These are phyloP conservation scores for Muscina levida DNA, from an alignment of 2,888 invertebrate genomes.

Conservation along the genomic window DNA sequence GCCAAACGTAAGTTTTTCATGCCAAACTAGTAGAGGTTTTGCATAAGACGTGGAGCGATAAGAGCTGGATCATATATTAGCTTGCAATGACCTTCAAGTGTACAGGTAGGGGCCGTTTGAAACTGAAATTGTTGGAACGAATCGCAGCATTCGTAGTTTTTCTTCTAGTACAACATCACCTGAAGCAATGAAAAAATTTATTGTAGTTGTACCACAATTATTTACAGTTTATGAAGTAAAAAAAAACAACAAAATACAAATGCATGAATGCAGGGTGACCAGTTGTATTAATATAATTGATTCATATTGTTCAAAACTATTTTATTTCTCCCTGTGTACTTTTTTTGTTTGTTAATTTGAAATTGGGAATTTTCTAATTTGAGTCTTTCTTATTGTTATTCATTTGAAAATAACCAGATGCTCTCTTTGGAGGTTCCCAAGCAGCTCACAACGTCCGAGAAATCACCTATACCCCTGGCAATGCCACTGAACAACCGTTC, in stretches of 20 bases:
- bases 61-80: slow-evolving; percentile 2
- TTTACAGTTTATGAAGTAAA: slow-evolving; percentile 47
- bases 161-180: slow-evolving; percentile 33
- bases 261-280: slow-evolving; percentile 8
- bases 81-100: slow-evolving; percentile 33
- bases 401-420: too few relatives aligned
- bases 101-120: background rate
- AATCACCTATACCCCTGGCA: too few relatives aligned
- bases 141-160: background rate
- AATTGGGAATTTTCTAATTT: too few relatives aligned
- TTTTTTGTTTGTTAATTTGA: too few relatives aligned
- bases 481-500: too few relatives aligned
- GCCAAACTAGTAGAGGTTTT: too few relatives aligned
- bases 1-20: slow-evolving; percentile 41
- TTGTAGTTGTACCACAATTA: slow-evolving; percentile 38
- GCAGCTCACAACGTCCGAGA: too few relatives aligned
- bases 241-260: background rate
- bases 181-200: slow-evolving; percentile 17
- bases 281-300: too few relatives aligned
- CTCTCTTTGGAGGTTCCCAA: too few relatives aligned
- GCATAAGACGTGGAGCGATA: slow-evolving; percentile 25
- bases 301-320: too few relatives aligned
- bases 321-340: too few relatives aligned
- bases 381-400: too few relatives aligned
- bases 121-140: background rate